Base-by-base conservation (phyloP, 2,888 invertebrate genomes). In the Tetropium fuscum region DNA sequence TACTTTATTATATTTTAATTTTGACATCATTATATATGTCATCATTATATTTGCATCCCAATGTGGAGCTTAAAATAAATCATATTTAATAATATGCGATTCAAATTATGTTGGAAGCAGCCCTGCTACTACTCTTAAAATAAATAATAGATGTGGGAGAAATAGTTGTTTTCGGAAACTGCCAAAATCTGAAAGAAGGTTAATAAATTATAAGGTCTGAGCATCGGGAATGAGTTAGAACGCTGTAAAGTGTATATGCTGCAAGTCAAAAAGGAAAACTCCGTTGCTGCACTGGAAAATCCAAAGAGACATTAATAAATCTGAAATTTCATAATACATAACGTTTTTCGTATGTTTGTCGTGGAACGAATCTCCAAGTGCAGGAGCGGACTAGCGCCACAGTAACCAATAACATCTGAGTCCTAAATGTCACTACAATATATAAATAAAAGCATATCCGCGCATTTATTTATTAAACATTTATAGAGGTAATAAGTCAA, bases 261-360 rank as follows among this genome's bases (percentile, higher is more conserved):
- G 30, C 44, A 27, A 25, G 15, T n/a, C n/a, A 16, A 10, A 16
- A 44, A 27, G 22, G 41, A 27, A 44, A 44, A 44, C 25, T 18
- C 10, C 2, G 25, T 51, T 25, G 15, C 38, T 51, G 34, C 40
- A 38, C 27, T 34, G 25, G 44, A 36, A 54, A 54, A 54, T 41
- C 41, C 34, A 22, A 45, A 65, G 66, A 63, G 70, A 63, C 69
- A 63, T 65, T 73, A 71, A 73, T 73, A 73, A 73, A 73, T 73
- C 70, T 68, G 63, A 68, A 69, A 71, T 71, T 70, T 71, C 69
- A 72, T 72, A 71, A 73, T 66, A 63, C 68, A 69, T 66, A 71
- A 68, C 68, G 58, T 34, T 34, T 34, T 15, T 27, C 3, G 3
- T 22, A 10, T 13, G 19, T 11, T 22, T 11, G 41, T 8, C 22